Evolutionary conservation across 1,140 invertebrate genomes (phyloP).

Genomic region (Micrasema minimum): DNA sequence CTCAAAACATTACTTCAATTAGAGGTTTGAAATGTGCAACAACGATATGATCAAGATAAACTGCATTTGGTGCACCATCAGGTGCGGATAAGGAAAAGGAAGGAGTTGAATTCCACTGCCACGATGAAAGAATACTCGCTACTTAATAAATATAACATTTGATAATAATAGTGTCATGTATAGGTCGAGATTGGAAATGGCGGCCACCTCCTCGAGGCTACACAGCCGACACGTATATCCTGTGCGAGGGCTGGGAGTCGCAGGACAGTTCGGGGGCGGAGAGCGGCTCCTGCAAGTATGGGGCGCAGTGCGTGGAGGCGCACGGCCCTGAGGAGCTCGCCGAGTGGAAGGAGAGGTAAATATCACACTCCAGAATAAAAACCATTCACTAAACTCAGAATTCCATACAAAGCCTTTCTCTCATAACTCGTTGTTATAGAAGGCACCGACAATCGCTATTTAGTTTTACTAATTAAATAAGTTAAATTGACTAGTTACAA

Average conservation of each 20-base stretch:
- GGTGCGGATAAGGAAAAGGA: too few species aligned
- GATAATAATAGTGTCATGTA: conserved; percentile 22
- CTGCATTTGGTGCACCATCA: too few species aligned
- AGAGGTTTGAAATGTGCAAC: too few species aligned
- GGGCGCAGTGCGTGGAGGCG: conserved; percentile 79
- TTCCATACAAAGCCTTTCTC: neutral
- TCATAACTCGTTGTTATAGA: neutral
- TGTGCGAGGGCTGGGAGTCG: conserved; percentile 69
- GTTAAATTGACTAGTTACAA: too few species aligned
- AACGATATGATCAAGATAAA: too few species aligned
- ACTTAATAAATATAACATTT: too few species aligned
- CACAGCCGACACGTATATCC: conserved; percentile 66
- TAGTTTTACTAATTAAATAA: too few species aligned
- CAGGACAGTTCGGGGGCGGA: conserved; percentile 53
- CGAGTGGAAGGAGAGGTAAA: conserved; percentile 77
- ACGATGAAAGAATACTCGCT: too few species aligned
- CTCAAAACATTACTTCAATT: too few species aligned
- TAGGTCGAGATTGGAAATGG: conserved; percentile 75
- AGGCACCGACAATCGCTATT: too few species aligned
- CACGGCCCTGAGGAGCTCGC: conserved; percentile 77
- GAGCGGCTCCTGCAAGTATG: conserved; percentile 71
- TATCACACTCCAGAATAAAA: neutral
- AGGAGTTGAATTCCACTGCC: too few species aligned
- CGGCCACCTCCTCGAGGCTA: conserved; percentile 75
- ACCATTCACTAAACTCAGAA: too few species aligned